Base-by-base conservation (phyloP, 2,113 vertebrate genomes). In the Chaetorhynchus papuensis region DNA sequence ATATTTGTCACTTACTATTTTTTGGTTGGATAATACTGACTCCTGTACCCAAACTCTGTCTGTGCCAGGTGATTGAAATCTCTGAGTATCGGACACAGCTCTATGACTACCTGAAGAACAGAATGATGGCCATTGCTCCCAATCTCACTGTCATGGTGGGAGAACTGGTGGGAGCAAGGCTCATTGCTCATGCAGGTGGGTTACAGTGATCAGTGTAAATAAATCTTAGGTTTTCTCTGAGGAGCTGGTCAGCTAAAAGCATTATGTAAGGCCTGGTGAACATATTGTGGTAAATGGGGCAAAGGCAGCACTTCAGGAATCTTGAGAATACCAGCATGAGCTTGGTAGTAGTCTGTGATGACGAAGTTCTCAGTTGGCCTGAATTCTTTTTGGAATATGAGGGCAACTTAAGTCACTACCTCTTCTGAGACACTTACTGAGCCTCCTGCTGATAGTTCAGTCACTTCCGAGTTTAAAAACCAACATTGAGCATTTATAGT, bases 111-210 rank as follows among this genome's bases (percentile, higher is more conserved):
- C 97, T 99, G 72, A 99, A 99, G 97, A 99, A 99, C 97, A 97
- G 99, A 50, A 99, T 99, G 99, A 99, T 98, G 99, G 99, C 99
- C 13, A 99, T 99, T 54, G 99, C 99, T 27, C 99, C 99, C 44
- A 99, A 99, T 89, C 98, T 99, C 69, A 99, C 99, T 0, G 94
- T 99, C 21, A 99, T 99, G 98, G 99, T 99, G 96, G 99, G 99
- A 2, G 99, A 99, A 61, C 97, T 99, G 87, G 99, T 99, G 19
- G 99, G 99, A 63, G 99, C 99, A 31, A 98, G 99, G 23, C 99
- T 99, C 35, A 99, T 99, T 93, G 98, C 99, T 37, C 99, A 99
- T 72, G 99, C 99, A 78, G 99, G 99, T 99, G 87, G 94, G 97
- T 96, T 72, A 33, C 37, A 8, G 13, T 21, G 10, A 13, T 47